phyloP scores from a whole-genome alignment of 2,113 vertebrate species.

The Heptranchias perlo region DNA sequence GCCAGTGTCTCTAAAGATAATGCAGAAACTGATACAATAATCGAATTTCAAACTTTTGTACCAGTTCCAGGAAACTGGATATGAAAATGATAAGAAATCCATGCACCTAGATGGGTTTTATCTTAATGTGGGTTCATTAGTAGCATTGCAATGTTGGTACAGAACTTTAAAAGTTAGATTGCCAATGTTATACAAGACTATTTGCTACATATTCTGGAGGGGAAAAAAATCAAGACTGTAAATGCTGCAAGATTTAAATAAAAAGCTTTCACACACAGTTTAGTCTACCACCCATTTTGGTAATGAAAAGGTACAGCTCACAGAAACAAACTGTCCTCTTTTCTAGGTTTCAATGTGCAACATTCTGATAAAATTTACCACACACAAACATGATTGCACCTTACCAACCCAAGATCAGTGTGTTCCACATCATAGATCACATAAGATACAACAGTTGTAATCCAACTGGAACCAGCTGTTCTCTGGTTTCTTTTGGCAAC shows the following conservation, averaged over 20 bases:
- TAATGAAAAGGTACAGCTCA: background rate
- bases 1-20: background rate
- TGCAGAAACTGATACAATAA: background rate
- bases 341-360: background rate
- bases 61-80: background rate
- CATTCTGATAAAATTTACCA: background rate
- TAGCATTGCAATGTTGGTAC: background rate
- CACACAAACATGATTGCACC: background rate
- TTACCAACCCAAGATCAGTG: background rate
- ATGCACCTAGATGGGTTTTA: background rate
- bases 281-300: background rate
- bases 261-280: background rate
- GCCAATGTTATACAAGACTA: background rate
- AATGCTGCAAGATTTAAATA: background rate
- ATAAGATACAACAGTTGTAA: background rate
- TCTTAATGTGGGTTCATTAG: no score
- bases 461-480: slow-evolving; percentile 18
- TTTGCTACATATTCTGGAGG: background rate
- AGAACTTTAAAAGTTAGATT: background rate
- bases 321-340: background rate
- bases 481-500: slow-evolving; percentile 8
- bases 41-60: background rate
- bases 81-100: background rate
- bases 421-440: slow-evolving; percentile 16
- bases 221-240: background rate